phyloP scores from a whole-genome alignment of 1,140 invertebrate species.

The Magallana gigas region DNA sequence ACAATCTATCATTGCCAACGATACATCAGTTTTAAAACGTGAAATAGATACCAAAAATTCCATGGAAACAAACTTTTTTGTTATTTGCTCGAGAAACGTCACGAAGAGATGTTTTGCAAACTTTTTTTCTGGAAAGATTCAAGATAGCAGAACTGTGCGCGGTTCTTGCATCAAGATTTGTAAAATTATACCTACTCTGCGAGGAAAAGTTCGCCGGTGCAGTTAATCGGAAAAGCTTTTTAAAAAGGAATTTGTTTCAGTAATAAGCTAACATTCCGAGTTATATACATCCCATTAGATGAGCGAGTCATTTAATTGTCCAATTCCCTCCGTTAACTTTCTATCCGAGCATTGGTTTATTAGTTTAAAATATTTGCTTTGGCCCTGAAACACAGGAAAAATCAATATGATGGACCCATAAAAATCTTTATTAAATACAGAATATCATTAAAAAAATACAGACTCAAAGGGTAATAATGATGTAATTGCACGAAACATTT shows the following conservation, averaged over 20 bases:
- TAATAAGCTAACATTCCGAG: not conserved
- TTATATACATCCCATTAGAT: not conserved
- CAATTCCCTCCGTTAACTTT: not conserved
- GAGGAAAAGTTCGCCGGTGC: not conserved
- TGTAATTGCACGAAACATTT: no score
- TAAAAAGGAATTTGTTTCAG: constrained; percentile 1
- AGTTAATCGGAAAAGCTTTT: constrained; percentile 10
- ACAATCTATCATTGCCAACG: not conserved
- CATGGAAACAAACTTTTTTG: no score
- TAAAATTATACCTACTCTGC: not conserved
- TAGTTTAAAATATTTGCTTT: not conserved
- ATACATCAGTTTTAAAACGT: not conserved
- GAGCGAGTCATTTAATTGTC: constrained; percentile 1
- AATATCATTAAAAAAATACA: not conserved
- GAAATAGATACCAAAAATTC: not conserved
- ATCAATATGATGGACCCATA: constrained; percentile 13
- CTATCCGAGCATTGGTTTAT: not conserved
- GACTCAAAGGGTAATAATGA: no score
- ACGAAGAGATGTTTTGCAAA: not conserved
- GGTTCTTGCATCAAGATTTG: not conserved
- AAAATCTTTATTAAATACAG: not conserved
- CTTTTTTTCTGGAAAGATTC: not conserved
- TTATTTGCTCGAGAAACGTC: not conserved
- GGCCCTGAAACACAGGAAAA: not conserved
- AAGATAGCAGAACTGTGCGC: not conserved